Base-by-base conservation (phyloP, 30 jellyfish, hydroid and myxozoan genomes). In the Chrysaora quinquecirrha region DNA sequence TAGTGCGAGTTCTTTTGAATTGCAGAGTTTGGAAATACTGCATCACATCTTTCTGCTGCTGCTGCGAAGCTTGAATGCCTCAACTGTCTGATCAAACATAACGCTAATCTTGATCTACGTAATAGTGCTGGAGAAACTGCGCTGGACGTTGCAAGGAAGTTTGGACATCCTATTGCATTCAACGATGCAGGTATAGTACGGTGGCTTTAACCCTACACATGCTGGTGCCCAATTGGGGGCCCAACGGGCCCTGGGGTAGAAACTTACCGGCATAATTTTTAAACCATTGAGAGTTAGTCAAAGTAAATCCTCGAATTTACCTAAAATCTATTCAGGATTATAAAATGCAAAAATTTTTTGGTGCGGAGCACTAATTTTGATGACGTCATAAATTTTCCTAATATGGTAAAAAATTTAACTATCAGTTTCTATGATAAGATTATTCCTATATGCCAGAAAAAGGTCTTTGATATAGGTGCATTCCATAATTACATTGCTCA, bases 141-240 rank as follows among this genome's bases (percentile, higher is more conserved):
- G 21, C 76, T 64, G 2, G 76, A 64, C 20, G 52, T 58, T 64
- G 76, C 76, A 21, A 64, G 76, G 23, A 64, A 32, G 76, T 64
- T 64, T 64, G 76, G 76, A 29, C 48, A 64, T 19, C 76, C 76
- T 27, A 24, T 27, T 64, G 48, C 52, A 29, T 64, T 27, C 58
- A 32, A 64, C 27, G 76, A 29, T 11, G 76, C 76, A 18, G 76
- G 76, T 60, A 25, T 60, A 16, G 9, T 43, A 6, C n/a, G n/a
- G 58, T 6, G 9, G 16, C 9, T 43, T 43, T 16, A 43, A 6
- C 58, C 58, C 19, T 12, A 2, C 12, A 52, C 12, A 19, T 4
- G 68, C 9, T 52, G 68, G 19, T 19, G 29, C 9, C 58, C n/a
- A n/a, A n/a, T n/a, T n/a, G n/a, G n/a, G n/a, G n/a, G n/a, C n/a